Conservation (phyloP, 2,888 invertebrate species). For the Leucophenga montana region DNA sequence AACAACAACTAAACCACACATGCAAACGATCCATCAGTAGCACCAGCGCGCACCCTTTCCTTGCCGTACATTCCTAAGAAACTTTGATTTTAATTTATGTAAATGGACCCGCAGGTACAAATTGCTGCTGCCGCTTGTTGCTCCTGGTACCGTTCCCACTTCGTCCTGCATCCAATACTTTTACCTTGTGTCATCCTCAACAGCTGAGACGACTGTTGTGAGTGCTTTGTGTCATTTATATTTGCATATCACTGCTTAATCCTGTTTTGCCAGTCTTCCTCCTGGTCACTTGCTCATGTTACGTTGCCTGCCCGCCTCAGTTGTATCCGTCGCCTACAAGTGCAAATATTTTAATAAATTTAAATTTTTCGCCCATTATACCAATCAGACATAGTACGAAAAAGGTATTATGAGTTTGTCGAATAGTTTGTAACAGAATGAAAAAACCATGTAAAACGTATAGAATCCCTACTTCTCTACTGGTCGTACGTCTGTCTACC, state of each 20-base stretch:
- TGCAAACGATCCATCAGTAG: constrained; percentile 37
- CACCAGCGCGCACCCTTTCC: neutral
- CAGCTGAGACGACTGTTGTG: constrained; percentile 36
- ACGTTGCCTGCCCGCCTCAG: neutral
- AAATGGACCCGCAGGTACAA: constrained; percentile 65
- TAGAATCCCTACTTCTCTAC: no score
- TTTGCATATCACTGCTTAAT: constrained; percentile 20
- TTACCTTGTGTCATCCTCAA: neutral
- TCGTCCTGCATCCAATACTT: neutral
- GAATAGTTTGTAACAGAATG: no score
- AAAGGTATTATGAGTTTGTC: no score
- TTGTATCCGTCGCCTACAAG: neutral
- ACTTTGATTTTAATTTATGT: constrained; percentile 62
- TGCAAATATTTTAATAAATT: constrained; percentile 57
- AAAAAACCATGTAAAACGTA: no score
- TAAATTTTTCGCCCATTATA: constrained; percentile 46
- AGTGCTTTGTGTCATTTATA: constrained; percentile 34
- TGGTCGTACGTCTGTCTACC: no score
- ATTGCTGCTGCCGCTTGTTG: constrained; percentile 50
- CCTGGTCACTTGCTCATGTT: constrained; percentile 3
- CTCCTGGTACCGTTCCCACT: neutral
- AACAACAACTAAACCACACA: constrained; percentile 2
- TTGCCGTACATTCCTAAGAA: neutral
- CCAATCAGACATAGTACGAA: neutral
- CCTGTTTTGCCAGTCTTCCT: constrained; percentile 1